A percentile compares a stretch with the other conserved stretches of the same genome.
These are phyloP conservation scores for Capromys pilorides DNA, from an alignment of 2,797 vertebrate species.

Conservation along the genomic window DNA sequence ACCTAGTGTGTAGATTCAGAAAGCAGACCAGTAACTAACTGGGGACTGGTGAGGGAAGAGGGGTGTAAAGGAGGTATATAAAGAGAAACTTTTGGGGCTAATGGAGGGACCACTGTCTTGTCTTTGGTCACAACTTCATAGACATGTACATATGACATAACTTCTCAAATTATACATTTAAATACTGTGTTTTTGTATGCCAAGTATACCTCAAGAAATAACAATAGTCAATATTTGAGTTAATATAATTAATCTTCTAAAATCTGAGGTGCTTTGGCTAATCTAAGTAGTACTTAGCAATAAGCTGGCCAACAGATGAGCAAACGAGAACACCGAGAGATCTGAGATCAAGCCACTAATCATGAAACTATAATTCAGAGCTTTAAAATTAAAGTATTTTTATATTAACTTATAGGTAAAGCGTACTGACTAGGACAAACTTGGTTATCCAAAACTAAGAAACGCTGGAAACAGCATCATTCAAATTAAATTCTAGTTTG, in stretches of 20 bases:
- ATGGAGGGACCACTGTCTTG: background rate
- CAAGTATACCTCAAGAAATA: conserved; percentile 45
- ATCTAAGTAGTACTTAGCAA: conserved; percentile 10
- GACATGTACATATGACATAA: background rate
- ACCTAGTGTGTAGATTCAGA: background rate
- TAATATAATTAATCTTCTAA: conserved; percentile 37
- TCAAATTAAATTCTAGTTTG: conserved; percentile 9
- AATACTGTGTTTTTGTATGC: background rate
- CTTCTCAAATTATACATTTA: conserved; percentile 12
- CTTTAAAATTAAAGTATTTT: background rate
- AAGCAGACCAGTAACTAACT: background rate
- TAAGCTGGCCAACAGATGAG: background rate
- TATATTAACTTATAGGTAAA: conserved; percentile 36
- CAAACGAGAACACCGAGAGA: conserved; percentile 6
- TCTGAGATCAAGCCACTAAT: conserved; percentile 31
- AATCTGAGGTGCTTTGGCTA: conserved; percentile 17
- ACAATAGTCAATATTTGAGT: conserved; percentile 13
- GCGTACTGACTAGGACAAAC: background rate
- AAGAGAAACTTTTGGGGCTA: background rate
- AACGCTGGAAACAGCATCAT: background rate
- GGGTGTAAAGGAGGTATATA: background rate
- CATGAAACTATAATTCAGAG: background rate
- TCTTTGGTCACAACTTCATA: conserved; percentile 15
- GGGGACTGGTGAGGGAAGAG: background rate
- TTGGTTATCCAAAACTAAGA: background rate